Evolutionary conservation across 2,888 invertebrate genomes (phyloP), one percentile per base, ranked within the genome.

Genomic region (Epirrhoe alternata): DNA sequence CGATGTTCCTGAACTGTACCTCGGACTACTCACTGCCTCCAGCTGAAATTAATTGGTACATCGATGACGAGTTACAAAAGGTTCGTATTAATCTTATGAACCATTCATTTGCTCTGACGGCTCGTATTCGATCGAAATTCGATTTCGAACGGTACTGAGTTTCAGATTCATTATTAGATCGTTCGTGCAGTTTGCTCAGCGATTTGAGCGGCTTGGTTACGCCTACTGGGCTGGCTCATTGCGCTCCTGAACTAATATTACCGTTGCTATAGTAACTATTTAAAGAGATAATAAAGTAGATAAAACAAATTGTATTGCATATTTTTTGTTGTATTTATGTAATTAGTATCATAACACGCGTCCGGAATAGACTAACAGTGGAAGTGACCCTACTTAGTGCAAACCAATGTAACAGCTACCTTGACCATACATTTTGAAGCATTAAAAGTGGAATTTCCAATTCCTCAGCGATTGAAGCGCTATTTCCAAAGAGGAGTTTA

Each of bases 11-110:
- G 61, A 93, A 93, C 79, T 93, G 92, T 77, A 86, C 92, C 12
- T 88, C 92, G 12, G 92, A 91, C 80, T 91, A 85, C 79, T 93
- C 92, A 5, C 82, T 93, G 61, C 92, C 92, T 14, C 85, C 92
- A 12, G 84, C 92, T n/a, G 90, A 91, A 69, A 92, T 93, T 74
- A 91, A 90, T 82, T 93, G 92, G 92, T 92, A 90, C 78, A 87
- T 93, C 76, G 91, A 92, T 76, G 85, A 90, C 63, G 91, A 90
- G 72, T 74, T 89, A 68, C 92, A 92, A 80, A 92, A 90, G 92
- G 92, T 92, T 77, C 54, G 85, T 84, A 74, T 56, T 8, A 31
- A 57, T 50, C 10, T 61, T 50, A 35, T 59, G 58, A 49, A 52
- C 61, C 59, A 57, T 62, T 57, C 55, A 69, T 72, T 56, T 65